Evolutionary conservation across 2,113 vertebrate species (phyloP).

Genomic region (Oncorhynchus masou): DNA sequence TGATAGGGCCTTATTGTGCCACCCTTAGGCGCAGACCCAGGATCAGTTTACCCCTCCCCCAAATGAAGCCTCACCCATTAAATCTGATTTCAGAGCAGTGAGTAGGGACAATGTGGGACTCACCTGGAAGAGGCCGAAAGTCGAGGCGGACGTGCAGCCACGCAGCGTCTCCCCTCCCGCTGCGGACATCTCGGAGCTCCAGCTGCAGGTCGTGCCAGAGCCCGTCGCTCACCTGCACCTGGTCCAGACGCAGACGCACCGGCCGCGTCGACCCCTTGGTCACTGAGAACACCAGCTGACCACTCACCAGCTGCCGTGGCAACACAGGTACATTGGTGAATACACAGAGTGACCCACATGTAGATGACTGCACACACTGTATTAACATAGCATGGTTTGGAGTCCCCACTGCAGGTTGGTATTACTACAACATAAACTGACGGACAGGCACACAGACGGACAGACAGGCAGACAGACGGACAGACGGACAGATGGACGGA

Average conservation of each 20-base stretch:
- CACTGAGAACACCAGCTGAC: slow-evolving; percentile 88
- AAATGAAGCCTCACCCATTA: no score
- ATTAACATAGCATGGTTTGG: no score
- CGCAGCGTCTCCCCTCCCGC: slow-evolving; percentile 81
- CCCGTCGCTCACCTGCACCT: slow-evolving; percentile 88
- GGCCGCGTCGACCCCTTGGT: slow-evolving; percentile 77
- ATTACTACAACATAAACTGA: no score
- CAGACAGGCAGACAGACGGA: no score
- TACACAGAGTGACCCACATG: neutral
- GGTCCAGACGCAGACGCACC: slow-evolving; percentile 86
- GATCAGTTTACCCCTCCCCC: no score
- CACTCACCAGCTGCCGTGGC: slow-evolving; percentile 79
- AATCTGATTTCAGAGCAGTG: no score
- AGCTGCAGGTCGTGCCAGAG: slow-evolving; percentile 93
- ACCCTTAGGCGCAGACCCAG: no score
- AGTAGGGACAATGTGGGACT: no score
- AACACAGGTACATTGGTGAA: neutral
- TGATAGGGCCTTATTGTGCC: neutral
- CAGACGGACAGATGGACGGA: no score
- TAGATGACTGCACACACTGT: no score
- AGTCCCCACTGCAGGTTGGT: no score
- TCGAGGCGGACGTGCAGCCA: slow-evolving; percentile 90
- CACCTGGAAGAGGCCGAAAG: slow-evolving; percentile 93
- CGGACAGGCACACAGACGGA: no score
- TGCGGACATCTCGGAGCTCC: slow-evolving; percentile 86